Base-by-base conservation (phyloP, 2,888 invertebrate species). In the Gerris lacustris region DNA sequence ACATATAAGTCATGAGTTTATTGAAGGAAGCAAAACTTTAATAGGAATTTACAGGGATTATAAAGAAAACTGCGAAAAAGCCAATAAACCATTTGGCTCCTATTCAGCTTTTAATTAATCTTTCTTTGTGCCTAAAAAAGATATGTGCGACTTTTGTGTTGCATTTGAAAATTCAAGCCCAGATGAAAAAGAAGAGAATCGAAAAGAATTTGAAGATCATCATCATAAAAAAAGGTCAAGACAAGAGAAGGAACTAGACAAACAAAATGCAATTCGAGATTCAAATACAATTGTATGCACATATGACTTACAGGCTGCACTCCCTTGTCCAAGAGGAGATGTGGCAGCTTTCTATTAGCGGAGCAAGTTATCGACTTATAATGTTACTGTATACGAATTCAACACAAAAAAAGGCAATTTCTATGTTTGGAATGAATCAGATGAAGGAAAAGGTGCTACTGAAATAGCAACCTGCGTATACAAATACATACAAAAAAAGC, bases 71-170 rank as follows among this genome's bases (percentile, higher is more conserved):
- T 47, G 47, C 47, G 11, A 47, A 47, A 47, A 47, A 47, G 47
- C 11, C 47, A 47, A 47, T 47, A 47, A 47, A 47, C 47, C 47
- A 6, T 47, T 47, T 47, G 47, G 47, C 11, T 47, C 47, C 47
- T 47, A 7, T 47, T 47, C 47, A 47, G 47, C 11, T 47, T 47
- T 47, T 47, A 47, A 47, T 47, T 47, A 7, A 47, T 47, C 47
- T 47, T 47, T 47, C 47, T 47, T 47, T 47, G 47, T 47, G 47
- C 47, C 47, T 11, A 47, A 47, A 47, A 47, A 47, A 47, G 47
- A 47, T 47, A 47, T 47, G 47, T 47, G 47, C 47, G 47, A 47
- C 47, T 47, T 47, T 47, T 47, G 47, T 47, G 47, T 47, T 47
- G 47, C 47, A 47, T 47, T 47, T 47, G 47, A 47, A 11, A 47